Percentiles rank a stretch among this genome's conserved stretches.
phyloP scores from a whole-genome alignment of 2,113 vertebrate species.

The Hippocampus abdominalis region DNA sequence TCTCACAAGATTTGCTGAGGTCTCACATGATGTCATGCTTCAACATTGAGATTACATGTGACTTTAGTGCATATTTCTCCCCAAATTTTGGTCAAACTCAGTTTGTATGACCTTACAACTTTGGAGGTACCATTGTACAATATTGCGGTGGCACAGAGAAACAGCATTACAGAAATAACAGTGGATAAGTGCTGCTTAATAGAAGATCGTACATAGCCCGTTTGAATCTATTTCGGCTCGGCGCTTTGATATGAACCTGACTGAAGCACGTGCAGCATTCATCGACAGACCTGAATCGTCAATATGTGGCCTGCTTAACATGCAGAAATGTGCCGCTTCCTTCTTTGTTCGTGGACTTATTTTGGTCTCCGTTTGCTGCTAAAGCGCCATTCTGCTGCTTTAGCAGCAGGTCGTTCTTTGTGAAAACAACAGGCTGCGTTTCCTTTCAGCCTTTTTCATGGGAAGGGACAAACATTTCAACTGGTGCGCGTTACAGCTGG shows the following conservation, averaged over 20 bases:
- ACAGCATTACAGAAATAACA: neutral
- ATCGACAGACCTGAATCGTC: constrained; percentile 29
- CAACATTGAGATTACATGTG: too few relatives aligned
- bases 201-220: neutral
- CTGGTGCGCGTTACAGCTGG: constrained; percentile 26
- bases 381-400: constrained; percentile 47
- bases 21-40: too few relatives aligned
- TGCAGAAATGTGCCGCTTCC: constrained; percentile 42
- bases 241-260: neutral
- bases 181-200: neutral
- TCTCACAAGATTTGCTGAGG: too few relatives aligned
- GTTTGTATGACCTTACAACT: neutral
- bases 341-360: constrained; percentile 53
- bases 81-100: neutral
- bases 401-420: constrained; percentile 37
- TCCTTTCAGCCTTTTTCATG: constrained; percentile 35
- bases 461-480: constrained; percentile 31
- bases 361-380: constrained; percentile 47
- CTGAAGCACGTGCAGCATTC: constrained; percentile 19
- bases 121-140: too few relatives aligned
- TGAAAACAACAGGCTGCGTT: constrained; percentile 38
- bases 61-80: neutral
- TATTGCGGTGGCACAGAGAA: neutral
- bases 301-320: constrained; percentile 41
- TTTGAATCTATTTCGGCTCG: neutral